Evolutionary conservation across 1,140 invertebrate genomes (phyloP).

Genomic region (Brachionus sp.): DNA sequence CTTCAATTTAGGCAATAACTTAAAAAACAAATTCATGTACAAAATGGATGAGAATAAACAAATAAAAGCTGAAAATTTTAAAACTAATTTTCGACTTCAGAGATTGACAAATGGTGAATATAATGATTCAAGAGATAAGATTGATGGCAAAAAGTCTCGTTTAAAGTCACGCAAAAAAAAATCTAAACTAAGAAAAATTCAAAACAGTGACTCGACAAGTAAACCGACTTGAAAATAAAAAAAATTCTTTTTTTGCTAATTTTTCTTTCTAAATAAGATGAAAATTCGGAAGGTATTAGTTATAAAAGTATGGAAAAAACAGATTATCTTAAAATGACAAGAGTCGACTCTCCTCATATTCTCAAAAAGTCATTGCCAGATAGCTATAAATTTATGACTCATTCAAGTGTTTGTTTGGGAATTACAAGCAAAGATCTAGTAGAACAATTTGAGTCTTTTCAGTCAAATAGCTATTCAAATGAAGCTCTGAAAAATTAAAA

Average conservation of each 20-base stretch:
- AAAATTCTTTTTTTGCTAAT: background rate
- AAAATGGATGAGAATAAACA: background rate
- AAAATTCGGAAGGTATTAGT: background rate
- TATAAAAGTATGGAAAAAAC: background rate
- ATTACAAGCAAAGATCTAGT: constrained; percentile 13
- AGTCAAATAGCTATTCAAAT: constrained; percentile 35
- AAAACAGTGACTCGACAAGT: background rate
- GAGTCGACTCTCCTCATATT: constrained; percentile 31
- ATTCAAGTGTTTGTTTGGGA: constrained; percentile 13
- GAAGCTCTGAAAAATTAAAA: background rate
- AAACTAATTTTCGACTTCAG: background rate
- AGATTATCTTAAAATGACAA: background rate
- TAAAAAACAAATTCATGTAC: background rate
- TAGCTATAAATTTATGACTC: constrained; percentile 28
- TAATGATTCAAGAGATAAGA: background rate
- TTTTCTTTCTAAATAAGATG: background rate
- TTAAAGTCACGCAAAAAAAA: background rate
- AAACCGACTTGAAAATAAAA: background rate
- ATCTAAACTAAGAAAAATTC: background rate
- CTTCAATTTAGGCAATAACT: background rate
- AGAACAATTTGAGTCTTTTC: constrained; percentile 16
- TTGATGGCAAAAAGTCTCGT: background rate
- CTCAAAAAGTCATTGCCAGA: constrained; percentile 30
- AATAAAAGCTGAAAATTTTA: background rate
- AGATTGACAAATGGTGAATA: background rate